Evolutionary conservation across 2,888 invertebrate genomes (phyloP), one percentile per base, ranked within the genome.

Genomic region (Cryptops parisi): DNA sequence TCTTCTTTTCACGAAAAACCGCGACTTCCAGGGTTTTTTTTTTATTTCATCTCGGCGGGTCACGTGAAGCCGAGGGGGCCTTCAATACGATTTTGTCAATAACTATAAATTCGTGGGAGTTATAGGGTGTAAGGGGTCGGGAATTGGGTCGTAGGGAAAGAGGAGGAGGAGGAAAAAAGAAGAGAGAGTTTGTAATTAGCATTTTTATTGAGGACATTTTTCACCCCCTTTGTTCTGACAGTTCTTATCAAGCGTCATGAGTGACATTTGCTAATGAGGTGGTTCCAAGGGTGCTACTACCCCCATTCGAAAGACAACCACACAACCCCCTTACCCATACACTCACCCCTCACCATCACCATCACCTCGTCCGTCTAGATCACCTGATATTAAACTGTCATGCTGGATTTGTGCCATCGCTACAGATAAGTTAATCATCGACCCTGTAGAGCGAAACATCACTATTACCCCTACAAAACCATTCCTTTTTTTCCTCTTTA

Each of bases 191-290:
- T 25, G 47, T 25, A 47, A 47, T 47, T 47, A 47, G 47, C 47
- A 47, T 47, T 47, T 47, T 47, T 47, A 47, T 47, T 47, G 47
- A 22, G 5, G 25, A 47, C 47, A 47, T 47, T 47, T 25, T 25
- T 47, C 26, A 23, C 24, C 17, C n/a, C 47, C 43, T 41, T 41
- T 41, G 43, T 41, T 19, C 43, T 41, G 43, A 41, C 43, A 41
- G 19, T n/a, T 19, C 19, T 41, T 41, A 41, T 41, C 43, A 19
- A 19, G 12, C n/a, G 17, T 19, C n/a, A 41, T n/a, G 43, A 41
- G n/a, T 41, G 43, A 41, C 43, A 19, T 41, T 19, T 19, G 43
- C 43, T 41, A 41, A 41, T 41, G 43, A 41, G 43, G 43, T n/a
- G 19, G 17, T 12, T 41, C 33, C 33, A 33, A 15, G 33, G 33